A percentile compares a stretch with the other conserved stretches of the same genome.
Conservation (phyloP, 2,113 vertebrate species). For the Triplophysa rosa region DNA sequence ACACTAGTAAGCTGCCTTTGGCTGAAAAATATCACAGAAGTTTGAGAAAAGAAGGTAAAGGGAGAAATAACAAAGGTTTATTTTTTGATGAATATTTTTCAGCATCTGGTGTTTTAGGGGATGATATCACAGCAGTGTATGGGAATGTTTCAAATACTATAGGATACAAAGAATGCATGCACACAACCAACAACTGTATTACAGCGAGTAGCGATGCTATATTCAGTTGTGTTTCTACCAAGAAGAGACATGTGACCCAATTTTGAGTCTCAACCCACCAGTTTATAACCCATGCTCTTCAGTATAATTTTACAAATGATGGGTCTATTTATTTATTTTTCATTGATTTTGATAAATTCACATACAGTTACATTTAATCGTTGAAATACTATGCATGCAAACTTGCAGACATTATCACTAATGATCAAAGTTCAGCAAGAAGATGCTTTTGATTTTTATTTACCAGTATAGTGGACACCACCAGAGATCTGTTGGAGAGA, state of each 20-base stretch:
- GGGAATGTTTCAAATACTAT: neutral
- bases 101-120: neutral
- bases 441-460: conserved; percentile 33
- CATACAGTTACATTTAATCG: neutral
- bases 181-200: no score
- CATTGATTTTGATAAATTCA: no score
- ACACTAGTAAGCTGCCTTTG: conserved; percentile 32
- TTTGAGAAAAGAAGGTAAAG: conserved; percentile 22
- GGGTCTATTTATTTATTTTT: neutral
- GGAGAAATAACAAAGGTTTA: neutral
- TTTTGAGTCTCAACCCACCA: no score
- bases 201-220: neutral
- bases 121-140: neutral
- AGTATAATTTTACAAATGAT: neutral
- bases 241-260: no score
- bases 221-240: no score
- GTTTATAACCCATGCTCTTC: no score
- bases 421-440: neutral
- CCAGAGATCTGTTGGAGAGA: conserved; percentile 90
- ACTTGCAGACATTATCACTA: neutral
- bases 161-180: neutral
- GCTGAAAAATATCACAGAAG: conserved; percentile 44
- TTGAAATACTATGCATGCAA: neutral
- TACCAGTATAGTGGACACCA: conserved; percentile 96
- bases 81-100: neutral